These are phyloP conservation scores for Allophyes oxyacanthae DNA, from an alignment of 2,888 invertebrate genomes.

Conservation along the genomic window DNA sequence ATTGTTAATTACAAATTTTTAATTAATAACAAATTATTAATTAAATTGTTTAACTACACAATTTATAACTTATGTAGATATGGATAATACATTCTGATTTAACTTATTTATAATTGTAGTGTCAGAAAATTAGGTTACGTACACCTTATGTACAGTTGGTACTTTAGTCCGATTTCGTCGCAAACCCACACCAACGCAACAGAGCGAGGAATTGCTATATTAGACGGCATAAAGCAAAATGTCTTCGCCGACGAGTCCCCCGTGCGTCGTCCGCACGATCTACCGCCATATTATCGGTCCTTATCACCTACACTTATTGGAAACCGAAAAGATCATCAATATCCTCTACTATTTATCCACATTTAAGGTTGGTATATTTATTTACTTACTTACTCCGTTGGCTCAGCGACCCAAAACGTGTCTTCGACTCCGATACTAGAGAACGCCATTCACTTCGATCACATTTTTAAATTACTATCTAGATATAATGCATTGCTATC, in stretches of 20 bases:
- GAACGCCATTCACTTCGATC: too few relatives aligned
- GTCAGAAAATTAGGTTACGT: conserved; percentile 10
- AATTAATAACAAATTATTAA: too few relatives aligned
- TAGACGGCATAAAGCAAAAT: conserved; percentile 69
- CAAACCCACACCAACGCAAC: conserved; percentile 14
- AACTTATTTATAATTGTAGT: conserved; percentile 6
- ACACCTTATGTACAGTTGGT: conserved; percentile 2
- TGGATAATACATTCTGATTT: neutral
- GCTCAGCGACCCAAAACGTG: too few relatives aligned
- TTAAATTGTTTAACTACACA: too few relatives aligned
- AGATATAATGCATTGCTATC: too few relatives aligned
- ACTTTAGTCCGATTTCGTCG: conserved; percentile 4
- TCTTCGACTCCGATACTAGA: too few relatives aligned
- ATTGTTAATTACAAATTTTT: too few relatives aligned
- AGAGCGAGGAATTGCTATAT: conserved; percentile 62
- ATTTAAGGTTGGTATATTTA: conserved; percentile 5
- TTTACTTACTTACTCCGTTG: too few relatives aligned
- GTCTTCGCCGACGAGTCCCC: conserved; percentile 65
- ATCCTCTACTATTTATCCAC: conserved; percentile 69
- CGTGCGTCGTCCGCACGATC: conserved; percentile 55
- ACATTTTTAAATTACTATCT: too few relatives aligned
- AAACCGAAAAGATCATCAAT: conserved; percentile 76
- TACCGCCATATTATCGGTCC: conserved; percentile 64
- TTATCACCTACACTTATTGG: conserved; percentile 75
- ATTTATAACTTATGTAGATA: too few relatives aligned